These are phyloP conservation scores for Eulithis prunata DNA, from an alignment of 2,888 invertebrate species.

Conservation along the genomic window DNA sequence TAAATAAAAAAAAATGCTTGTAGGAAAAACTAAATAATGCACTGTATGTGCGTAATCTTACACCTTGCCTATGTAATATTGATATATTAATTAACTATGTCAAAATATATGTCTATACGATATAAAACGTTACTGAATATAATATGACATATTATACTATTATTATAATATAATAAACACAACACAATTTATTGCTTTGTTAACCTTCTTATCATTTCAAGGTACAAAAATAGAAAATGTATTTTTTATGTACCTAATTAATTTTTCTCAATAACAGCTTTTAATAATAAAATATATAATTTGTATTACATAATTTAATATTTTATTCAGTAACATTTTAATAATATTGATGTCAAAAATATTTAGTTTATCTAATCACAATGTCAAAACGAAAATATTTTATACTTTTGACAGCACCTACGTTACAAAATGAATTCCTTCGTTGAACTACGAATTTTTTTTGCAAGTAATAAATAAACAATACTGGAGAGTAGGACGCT, in stretches of 20 bases:
- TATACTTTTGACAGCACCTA: slow-evolving; percentile 59
- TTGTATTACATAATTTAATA: slow-evolving; percentile 22
- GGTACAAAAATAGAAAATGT: slow-evolving; percentile 38
- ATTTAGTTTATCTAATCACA: slow-evolving; percentile 35
- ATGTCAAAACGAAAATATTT: slow-evolving; percentile 37
- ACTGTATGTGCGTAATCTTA: slow-evolving; percentile 58
- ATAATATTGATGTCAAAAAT: slow-evolving; percentile 35
- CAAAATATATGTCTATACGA: slow-evolving; percentile 31
- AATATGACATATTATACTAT: slow-evolving; percentile 19
- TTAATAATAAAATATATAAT: slow-evolving; percentile 11
- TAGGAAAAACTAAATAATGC: slow-evolving; percentile 56
- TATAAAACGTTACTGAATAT: slow-evolving; percentile 34
- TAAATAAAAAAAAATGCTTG: slow-evolving; percentile 56
- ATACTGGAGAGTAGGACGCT: slow-evolving; percentile 38
- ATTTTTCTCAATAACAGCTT: slow-evolving; percentile 5
- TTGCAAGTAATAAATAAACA: slow-evolving; percentile 35
- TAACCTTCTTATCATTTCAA: slow-evolving; percentile 16
- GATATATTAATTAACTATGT: slow-evolving; percentile 37
- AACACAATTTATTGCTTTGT: slow-evolving; percentile 20
- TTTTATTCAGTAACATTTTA: slow-evolving; percentile 38
- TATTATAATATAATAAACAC: slow-evolving; percentile 29
- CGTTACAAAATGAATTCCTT: slow-evolving; percentile 61
- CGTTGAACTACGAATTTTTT: slow-evolving; percentile 50
- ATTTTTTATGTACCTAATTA: slow-evolving; percentile 1
- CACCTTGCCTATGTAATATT: slow-evolving; percentile 29